Evolutionary conservation across 1,140 invertebrate genomes (phyloP).

Genomic region (Melanaphis sacchari): DNA sequence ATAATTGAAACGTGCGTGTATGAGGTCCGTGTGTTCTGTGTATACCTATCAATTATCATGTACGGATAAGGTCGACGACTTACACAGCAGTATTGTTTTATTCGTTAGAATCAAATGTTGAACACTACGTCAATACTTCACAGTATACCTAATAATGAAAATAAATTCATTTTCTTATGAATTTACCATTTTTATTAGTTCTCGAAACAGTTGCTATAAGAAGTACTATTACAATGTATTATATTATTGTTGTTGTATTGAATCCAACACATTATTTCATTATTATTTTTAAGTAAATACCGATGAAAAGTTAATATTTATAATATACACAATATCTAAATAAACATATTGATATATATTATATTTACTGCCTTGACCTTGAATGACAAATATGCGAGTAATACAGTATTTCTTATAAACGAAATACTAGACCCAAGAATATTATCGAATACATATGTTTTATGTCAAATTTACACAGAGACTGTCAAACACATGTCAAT

Average conservation of each 20-base stretch:
- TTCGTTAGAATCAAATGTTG: background rate
- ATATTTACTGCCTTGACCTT: background rate
- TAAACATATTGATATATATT: too few relatives aligned
- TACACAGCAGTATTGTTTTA: background rate
- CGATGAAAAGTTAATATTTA: background rate
- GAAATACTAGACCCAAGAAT: too few relatives aligned
- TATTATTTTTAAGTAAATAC: background rate
- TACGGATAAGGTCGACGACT: background rate
- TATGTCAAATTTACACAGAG: background rate
- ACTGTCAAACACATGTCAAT: background rate
- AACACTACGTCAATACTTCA: background rate
- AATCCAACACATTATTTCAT: too few relatives aligned
- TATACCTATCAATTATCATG: too few relatives aligned
- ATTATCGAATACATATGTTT: background rate
- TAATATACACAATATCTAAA: too few relatives aligned
- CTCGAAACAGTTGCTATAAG: background rate
- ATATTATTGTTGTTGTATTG: too few relatives aligned
- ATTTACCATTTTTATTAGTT: background rate
- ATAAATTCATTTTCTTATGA: background rate
- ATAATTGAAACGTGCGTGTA: background rate
- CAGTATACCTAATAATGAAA: background rate
- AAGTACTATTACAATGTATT: too few relatives aligned
- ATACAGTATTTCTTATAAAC: background rate
- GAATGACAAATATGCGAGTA: background rate
- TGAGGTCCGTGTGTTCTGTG: too few relatives aligned